Base-by-base conservation (phyloP, 1,140 invertebrate genomes). In the Contarinia nasturtii region DNA sequence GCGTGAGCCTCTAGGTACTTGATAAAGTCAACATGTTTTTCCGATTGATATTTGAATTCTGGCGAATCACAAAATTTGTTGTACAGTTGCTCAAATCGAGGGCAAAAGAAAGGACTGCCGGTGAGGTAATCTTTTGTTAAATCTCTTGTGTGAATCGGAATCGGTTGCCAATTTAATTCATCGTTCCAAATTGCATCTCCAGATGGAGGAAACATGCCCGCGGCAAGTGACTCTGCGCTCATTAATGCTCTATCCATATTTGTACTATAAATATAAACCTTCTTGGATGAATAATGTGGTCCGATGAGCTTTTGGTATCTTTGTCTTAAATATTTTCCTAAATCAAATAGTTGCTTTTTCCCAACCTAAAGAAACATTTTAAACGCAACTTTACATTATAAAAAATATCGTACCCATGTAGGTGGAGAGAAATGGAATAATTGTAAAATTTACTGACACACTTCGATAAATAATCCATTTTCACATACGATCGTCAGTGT, bases 241-340 rank as follows among this genome's bases (percentile, higher is more conserved):
- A 90, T 91, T 7, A 95, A 62, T 12, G 89, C 89, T 21, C 90
- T 71, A 67, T 93, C 86, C 1, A 80, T 75, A 65, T 90, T 81
- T 2, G 89, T 91, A 45, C 86, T 88, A 44, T 68, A 68, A 0
- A 89, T 62, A 53, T 73, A 72, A 42, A 90, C 72, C 56, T 88
- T 59, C 7, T 64, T 54, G 47, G 54, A 61, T 49, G 67, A 74
- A 72, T 60, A 77, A 47, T 50, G 64, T 12, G 63, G 46, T 64
- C 64, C 68, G 51, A 82, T 46, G 19, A 74, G 51, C 20, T 65
- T 52, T n/a, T 61, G 58, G 60, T 91, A 92, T 7, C 80, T 69
- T 34, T 73, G 55, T 15, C 82, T 66, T 1, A 91, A 59, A 73
- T 75, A 88, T 57, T 78, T 66, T 17, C 89, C 88, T 4, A 91